Conservation (phyloP, 37 sponge, comb jelly and placozoan species). For the Sycon ciliatum region DNA sequence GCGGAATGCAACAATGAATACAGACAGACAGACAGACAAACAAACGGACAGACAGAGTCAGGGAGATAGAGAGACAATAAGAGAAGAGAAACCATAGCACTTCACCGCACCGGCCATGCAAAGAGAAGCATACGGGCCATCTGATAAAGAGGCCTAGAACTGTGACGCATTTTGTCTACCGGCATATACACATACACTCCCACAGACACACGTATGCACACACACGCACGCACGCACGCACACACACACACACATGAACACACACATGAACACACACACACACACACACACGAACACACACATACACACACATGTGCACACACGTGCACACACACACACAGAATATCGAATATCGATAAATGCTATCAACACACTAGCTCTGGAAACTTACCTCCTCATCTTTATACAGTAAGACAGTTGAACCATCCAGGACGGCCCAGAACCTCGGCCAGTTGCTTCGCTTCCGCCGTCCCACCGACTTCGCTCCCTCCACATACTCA, state of each 20-base stretch:
- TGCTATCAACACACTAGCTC: conserved; percentile 18
- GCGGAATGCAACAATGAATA: background rate
- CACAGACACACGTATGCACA: too few relatives aligned
- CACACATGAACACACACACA: conserved; percentile 29
- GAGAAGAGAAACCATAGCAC: background rate
- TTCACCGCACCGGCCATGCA: background rate
- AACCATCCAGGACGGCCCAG: conserved; percentile 73
- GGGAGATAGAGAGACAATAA: background rate
- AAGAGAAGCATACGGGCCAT: background rate
- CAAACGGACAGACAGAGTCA: too few relatives aligned
- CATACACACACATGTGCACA: conserved; percentile 17
- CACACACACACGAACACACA: too few relatives aligned
- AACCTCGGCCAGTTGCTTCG: conserved; percentile 19
- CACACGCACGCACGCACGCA: conserved; percentile 34
- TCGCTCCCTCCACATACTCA: background rate
- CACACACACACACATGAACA: conserved; percentile 16
- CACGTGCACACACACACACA: conserved; percentile 19
- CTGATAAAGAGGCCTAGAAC: background rate
- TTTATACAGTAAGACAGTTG: conserved; percentile 56
- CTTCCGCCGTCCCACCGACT: background rate
- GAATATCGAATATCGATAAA: too few relatives aligned
- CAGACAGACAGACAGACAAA: too few relatives aligned
- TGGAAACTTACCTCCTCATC: conserved; percentile 46
- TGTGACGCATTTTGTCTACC: background rate
- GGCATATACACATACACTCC: too few relatives aligned